phyloP scores from a whole-genome alignment of 2,888 invertebrate genomes.

The Microctonus hyperodae region DNA sequence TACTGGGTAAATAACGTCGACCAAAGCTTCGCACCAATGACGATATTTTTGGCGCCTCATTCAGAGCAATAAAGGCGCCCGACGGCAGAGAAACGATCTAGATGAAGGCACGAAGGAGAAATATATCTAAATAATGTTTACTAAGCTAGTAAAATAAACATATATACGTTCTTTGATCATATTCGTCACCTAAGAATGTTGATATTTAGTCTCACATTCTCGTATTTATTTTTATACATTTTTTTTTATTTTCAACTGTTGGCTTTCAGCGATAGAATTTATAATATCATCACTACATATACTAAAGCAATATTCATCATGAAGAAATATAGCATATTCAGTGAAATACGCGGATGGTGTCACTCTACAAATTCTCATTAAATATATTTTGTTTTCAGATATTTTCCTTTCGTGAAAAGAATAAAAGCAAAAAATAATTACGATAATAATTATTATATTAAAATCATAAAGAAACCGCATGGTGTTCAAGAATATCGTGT shows the following conservation, averaged over 20 bases:
- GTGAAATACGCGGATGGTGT: conserved; percentile 7
- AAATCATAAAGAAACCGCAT: conserved; percentile 9
- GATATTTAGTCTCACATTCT: neutral
- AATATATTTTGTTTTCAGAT: conserved; percentile 1
- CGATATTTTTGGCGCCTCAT: conserved; percentile 30
- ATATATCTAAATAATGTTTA: conserved; percentile 8
- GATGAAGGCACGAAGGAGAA: conserved; percentile 19
- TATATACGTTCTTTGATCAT: neutral
- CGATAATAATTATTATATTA: conserved; percentile 6
- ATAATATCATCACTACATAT: no score
- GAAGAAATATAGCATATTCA: neutral
- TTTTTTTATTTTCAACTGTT: neutral
- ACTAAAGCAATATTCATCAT: neutral
- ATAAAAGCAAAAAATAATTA: conserved; percentile 15
- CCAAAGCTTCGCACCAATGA: neutral
- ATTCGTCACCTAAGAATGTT: neutral
- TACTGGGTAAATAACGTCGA: neutral
- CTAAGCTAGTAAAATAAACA: neutral
- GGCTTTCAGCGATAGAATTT: neutral
- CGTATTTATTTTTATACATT: neutral
- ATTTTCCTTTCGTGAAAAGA: neutral
- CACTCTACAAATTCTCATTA: conserved; percentile 4
- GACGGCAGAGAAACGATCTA: conserved; percentile 14
- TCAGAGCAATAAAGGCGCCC: conserved; percentile 23
- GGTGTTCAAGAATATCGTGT: conserved; percentile 6